A percentile compares a stretch with the other conserved stretches of the same genome.
These are phyloP conservation scores for Cyclophora punctaria DNA, from an alignment of 2,888 invertebrate genomes.

Conservation along the genomic window DNA sequence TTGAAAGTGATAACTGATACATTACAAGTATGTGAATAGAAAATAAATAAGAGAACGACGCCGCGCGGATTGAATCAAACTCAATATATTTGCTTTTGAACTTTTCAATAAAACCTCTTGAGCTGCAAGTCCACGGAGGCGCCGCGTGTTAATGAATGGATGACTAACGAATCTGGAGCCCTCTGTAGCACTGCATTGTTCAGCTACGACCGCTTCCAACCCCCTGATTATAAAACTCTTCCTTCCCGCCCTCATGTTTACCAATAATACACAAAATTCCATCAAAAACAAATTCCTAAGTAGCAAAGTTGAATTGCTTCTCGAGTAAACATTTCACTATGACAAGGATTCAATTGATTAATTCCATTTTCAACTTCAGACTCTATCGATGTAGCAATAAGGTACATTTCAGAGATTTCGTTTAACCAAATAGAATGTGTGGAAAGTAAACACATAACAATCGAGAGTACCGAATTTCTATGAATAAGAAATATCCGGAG, in stretches of 20 bases:
- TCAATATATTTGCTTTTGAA: too few species aligned
- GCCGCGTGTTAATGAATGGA: too few species aligned
- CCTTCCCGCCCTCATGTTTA: constrained; percentile 6
- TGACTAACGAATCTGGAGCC: too few species aligned
- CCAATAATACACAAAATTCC: constrained; percentile 25
- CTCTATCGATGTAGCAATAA: constrained; percentile 1
- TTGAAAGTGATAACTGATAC: too few species aligned
- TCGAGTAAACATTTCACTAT: constrained; percentile 14
- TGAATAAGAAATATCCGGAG: constrained; percentile 35
- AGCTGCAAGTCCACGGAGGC: too few species aligned
- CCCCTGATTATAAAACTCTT: too few species aligned
- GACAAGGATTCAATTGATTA: constrained; percentile 8
- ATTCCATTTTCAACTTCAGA: constrained; percentile 2
- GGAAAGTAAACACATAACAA: constrained; percentile 22
- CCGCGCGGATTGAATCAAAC: too few species aligned
- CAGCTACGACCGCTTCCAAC: too few species aligned
- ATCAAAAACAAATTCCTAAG: constrained; percentile 34
- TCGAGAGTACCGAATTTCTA: constrained; percentile 28
- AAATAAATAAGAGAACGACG: too few species aligned
- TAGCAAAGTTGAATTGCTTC: constrained; percentile 38
- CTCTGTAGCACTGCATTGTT: too few species aligned
- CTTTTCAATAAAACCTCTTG: too few species aligned
- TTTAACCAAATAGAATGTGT: constrained; percentile 3
- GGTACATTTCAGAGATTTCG: constrained; percentile 4
- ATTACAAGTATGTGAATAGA: too few species aligned